Conservation (phyloP, 2,797 vertebrate genomes). For the Tenualosa ilisha region DNA sequence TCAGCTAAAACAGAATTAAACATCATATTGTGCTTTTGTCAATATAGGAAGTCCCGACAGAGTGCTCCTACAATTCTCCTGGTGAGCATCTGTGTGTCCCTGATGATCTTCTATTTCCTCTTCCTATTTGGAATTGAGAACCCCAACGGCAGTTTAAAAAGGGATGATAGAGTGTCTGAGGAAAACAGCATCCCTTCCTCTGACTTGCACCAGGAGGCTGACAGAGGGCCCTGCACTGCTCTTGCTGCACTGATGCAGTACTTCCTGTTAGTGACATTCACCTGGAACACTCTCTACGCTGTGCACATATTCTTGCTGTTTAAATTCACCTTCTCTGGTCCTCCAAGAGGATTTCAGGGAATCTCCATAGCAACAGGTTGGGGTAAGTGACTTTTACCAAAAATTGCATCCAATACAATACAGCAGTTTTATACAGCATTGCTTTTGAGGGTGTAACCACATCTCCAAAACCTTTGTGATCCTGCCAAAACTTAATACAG, state of each 20-base stretch:
- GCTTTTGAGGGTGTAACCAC: too few relatives aligned
- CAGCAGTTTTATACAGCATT: not conserved
- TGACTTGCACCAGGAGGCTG: not conserved
- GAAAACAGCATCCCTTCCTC: not conserved
- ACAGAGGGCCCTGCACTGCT: constrained; percentile 49
- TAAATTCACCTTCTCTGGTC: constrained; percentile 39
- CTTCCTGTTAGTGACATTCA: constrained; percentile 73
- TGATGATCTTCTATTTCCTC: constrained; percentile 77
- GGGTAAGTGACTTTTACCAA: constrained; percentile 62
- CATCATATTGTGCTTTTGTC: not conserved
- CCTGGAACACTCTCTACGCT: constrained; percentile 67
- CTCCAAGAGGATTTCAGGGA: constrained; percentile 56
- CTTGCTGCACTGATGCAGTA: constrained; percentile 69
- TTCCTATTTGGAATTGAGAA: constrained; percentile 74
- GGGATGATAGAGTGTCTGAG: fast-evolving
- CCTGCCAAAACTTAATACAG: too few relatives aligned
- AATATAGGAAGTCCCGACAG: constrained; percentile 58
- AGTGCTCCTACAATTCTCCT: constrained; percentile 59
- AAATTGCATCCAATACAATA: not conserved
- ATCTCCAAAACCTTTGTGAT: too few relatives aligned
- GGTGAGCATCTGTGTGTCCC: constrained; percentile 68
- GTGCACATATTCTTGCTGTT: constrained; percentile 67
- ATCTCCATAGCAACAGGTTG: constrained; percentile 59
- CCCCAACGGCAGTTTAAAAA: not conserved
- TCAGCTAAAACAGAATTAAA: not conserved